phyloP scores from a whole-genome alignment of 2,797 vertebrate species.

The Nannoperca australis region DNA sequence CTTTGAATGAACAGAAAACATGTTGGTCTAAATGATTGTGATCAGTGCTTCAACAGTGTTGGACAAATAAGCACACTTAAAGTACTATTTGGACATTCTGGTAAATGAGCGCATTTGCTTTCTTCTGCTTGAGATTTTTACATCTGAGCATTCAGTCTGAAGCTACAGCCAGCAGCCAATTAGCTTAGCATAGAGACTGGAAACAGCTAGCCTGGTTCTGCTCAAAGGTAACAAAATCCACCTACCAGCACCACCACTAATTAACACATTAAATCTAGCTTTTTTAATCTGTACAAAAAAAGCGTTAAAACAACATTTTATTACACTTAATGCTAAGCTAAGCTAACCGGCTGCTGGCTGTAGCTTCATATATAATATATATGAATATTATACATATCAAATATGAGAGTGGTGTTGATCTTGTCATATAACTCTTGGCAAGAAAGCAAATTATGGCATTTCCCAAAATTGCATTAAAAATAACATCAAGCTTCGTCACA shows the following conservation, averaged over 20 bases:
- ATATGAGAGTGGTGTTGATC: neutral
- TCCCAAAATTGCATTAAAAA: neutral
- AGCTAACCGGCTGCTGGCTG: neutral
- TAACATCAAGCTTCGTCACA: neutral
- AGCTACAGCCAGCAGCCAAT: neutral
- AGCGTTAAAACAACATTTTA: neutral
- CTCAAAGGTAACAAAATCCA: neutral
- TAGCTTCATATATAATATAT: neutral
- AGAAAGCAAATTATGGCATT: neutral
- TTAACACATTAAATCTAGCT: neutral
- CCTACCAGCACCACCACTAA: neutral
- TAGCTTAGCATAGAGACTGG: neutral
- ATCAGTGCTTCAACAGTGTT: neutral
- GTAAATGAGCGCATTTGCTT: too few species aligned
- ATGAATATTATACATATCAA: too few species aligned
- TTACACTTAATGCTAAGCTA: neutral
- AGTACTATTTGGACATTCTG: neutral
- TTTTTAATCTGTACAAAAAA: neutral
- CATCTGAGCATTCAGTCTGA: neutral
- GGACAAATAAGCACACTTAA: neutral
- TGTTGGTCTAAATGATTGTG: neutral
- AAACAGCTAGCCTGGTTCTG: neutral
- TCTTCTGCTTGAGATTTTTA: too few species aligned
- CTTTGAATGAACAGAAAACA: neutral
- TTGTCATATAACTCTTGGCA: neutral